phyloP scores from a whole-genome alignment of 2,888 invertebrate species.

The Sialis fuliginosa region DNA sequence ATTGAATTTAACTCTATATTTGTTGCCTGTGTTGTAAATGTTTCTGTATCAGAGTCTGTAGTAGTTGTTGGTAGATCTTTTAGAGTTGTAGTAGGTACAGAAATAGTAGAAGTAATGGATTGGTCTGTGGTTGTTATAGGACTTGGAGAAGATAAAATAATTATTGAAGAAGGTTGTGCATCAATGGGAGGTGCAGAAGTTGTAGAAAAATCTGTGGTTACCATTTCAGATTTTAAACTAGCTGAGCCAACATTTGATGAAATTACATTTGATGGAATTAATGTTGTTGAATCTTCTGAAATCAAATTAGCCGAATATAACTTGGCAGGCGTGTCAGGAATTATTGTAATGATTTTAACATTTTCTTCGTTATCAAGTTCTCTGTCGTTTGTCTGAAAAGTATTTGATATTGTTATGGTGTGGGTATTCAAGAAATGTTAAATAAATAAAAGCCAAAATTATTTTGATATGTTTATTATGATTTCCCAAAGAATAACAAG shows the following conservation, averaged over 20 bases:
- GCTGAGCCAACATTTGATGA: not conserved
- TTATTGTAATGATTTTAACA: slow-evolving; percentile 4
- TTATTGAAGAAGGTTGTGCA: no score
- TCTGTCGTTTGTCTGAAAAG: slow-evolving; percentile 17
- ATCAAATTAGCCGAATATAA: slow-evolving; percentile 7
- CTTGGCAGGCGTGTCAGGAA: not conserved
- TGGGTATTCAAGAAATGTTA: not conserved
- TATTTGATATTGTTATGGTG: not conserved
- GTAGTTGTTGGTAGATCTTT: no score
- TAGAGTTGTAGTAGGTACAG: no score
- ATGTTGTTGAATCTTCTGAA: slow-evolving; percentile 13
- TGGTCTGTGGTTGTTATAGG: no score
- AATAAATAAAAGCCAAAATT: not conserved
- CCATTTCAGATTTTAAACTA: not conserved
- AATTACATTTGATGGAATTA: slow-evolving; percentile 17
- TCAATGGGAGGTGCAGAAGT: not conserved
- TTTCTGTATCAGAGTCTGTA: no score
- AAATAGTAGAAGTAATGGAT: no score
- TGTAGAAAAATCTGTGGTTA: not conserved
- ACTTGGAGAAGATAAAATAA: no score
- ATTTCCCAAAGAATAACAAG: not conserved
- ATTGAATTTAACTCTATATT: no score
- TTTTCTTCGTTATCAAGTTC: slow-evolving; percentile 14
- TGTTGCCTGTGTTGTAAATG: no score
- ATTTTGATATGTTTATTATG: not conserved